Evolutionary conservation across 2,888 invertebrate species (phyloP).

Genomic region (Poecilobothrus nobilitatus): DNA sequence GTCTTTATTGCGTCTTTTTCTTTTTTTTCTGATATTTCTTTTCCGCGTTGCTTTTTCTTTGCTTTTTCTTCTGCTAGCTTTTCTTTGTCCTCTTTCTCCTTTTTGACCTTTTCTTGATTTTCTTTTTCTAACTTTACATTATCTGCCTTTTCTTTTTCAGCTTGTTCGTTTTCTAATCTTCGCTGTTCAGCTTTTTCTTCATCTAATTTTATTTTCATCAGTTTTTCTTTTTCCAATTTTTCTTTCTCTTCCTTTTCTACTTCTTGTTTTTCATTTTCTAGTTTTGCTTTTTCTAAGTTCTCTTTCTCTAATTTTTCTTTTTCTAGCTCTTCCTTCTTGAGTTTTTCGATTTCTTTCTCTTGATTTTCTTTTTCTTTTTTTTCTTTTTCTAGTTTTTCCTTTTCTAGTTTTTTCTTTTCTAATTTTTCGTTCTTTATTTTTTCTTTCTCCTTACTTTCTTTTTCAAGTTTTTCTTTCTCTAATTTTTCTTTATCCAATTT

Average conservation of each 20-base stretch:
- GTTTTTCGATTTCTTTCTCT: not conserved
- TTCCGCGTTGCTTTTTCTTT: slow-evolving; percentile 2
- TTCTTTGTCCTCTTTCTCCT: slow-evolving; percentile 20
- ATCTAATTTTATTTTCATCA: not conserved
- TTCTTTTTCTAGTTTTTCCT: not conserved
- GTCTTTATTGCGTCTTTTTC: no score
- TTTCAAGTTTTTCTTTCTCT: slow-evolving; percentile 8
- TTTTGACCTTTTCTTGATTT: slow-evolving; percentile 11
- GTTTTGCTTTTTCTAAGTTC: no score
- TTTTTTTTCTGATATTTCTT: no score
- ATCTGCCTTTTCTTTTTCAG: slow-evolving; percentile 19
- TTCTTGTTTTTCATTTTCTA: slow-evolving; percentile 16
- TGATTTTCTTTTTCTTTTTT: slow-evolving; percentile 8
- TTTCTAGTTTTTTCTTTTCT: slow-evolving; percentile 10
- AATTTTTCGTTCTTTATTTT: slow-evolving; percentile 20
- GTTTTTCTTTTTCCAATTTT: not conserved
- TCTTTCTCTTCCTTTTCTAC: not conserved
- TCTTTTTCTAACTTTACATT: slow-evolving; percentile 6
- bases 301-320: no score
- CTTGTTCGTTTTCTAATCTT: slow-evolving; percentile 9
- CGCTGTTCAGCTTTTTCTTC: slow-evolving; percentile 9
- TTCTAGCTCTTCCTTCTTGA: no score
- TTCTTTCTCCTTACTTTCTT: slow-evolving; percentile 4
- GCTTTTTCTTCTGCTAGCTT: not conserved
- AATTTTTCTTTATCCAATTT: not conserved